These are phyloP conservation scores for Isotomurus palustris DNA, from an alignment of 2,888 invertebrate genomes.

Conservation along the genomic window DNA sequence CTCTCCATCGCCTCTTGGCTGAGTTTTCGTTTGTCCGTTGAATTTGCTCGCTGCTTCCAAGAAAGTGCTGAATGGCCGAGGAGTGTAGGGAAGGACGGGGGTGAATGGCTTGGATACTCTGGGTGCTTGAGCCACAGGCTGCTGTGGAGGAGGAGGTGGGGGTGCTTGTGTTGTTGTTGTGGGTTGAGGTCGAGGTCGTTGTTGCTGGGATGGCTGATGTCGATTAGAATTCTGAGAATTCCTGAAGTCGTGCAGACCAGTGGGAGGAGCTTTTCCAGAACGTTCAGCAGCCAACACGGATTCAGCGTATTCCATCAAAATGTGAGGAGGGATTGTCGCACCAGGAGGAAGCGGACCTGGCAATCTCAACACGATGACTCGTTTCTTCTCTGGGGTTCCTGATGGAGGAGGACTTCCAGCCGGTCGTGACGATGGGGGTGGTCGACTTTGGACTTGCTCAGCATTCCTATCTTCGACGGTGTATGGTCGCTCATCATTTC, in stretches of 20 bases:
- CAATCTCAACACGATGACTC: constrained; percentile 11
- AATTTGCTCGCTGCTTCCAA: background rate
- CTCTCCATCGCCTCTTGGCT: background rate
- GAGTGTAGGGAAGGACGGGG: constrained; percentile 6
- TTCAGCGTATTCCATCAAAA: constrained; percentile 5
- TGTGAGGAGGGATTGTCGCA: constrained; percentile 12
- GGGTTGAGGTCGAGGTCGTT: constrained; percentile 3
- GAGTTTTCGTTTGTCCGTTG: constrained; percentile 3
- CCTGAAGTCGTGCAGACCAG: constrained; percentile 8
- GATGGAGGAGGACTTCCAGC: no score
- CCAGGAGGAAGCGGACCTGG: constrained; percentile 15
- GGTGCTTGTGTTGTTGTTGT: constrained; percentile 5
- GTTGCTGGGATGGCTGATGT: constrained; percentile 1
- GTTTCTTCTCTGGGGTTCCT: constrained; percentile 8
- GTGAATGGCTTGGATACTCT: background rate
- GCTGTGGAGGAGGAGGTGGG: constrained; percentile 10
- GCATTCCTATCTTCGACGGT: no score
- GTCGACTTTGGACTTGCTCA: background rate
- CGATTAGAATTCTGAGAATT: background rate
- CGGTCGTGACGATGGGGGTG: background rate
- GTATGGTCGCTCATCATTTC: no score
- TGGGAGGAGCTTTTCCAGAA: constrained; percentile 7
- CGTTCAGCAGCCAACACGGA: constrained; percentile 12
- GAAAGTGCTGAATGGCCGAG: constrained; percentile 8
- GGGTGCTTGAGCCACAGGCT: background rate